Evolutionary conservation across 2,113 vertebrate species (phyloP).

Genomic region (Dicrurus megarhynchus): DNA sequence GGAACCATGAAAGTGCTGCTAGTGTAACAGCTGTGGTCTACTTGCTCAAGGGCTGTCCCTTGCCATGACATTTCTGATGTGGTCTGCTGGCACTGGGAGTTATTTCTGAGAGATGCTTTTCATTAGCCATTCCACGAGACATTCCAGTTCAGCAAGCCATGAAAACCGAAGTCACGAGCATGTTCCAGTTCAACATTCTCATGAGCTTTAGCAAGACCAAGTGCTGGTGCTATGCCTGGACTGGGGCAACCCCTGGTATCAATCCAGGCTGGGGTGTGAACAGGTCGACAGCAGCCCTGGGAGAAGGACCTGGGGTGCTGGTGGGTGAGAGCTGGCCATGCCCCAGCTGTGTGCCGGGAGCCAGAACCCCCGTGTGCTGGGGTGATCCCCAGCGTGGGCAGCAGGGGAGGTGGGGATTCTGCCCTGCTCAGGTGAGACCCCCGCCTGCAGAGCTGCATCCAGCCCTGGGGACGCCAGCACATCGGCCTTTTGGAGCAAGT

Average conservation of each 20-base stretch:
- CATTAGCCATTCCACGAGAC: neutral
- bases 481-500: neutral
- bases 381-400: neutral
- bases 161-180: rapidly evolving
- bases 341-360: neutral
- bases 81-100: neutral
- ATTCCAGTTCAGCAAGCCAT: neutral
- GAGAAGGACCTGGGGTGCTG: neutral
- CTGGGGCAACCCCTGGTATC: rapidly evolving
- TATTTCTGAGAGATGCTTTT: neutral
- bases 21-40: neutral
- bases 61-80: rapidly evolving
- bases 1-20: rapidly evolving
- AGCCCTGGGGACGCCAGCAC: neutral
- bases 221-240: rapidly evolving
- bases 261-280: neutral
- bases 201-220: neutral
- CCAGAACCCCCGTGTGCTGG: neutral
- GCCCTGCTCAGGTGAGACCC: neutral
- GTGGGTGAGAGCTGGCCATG: neutral
- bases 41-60: neutral
- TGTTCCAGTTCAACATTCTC: neutral
- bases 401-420: neutral
- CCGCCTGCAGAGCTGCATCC: neutral
- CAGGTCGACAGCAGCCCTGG: neutral